Evolutionary conservation across 2,888 invertebrate species (phyloP).

Genomic region (Cyaniris semiargus): DNA sequence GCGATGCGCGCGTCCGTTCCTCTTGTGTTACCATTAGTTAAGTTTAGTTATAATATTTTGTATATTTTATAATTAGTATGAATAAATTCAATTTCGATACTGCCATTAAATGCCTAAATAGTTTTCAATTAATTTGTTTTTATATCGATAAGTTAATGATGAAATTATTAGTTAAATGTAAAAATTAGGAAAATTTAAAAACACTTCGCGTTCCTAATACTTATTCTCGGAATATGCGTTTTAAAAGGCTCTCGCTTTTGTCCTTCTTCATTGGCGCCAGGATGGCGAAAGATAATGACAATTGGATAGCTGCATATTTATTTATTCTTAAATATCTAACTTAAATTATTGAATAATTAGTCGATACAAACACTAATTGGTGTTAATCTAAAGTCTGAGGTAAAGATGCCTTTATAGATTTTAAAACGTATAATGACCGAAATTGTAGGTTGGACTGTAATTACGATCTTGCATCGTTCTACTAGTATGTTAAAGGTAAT

Average conservation of each 20-base stretch:
- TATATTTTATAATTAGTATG: constrained; percentile 73
- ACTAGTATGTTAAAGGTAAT: constrained; percentile 68
- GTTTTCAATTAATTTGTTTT: constrained; percentile 63
- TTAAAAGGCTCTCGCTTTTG: constrained; percentile 31
- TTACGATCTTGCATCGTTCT: constrained; percentile 73
- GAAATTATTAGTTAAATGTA: constrained; percentile 78
- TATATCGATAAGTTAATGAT: constrained; percentile 60
- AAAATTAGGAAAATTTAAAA: constrained; percentile 59
- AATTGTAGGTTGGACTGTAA: constrained; percentile 66
- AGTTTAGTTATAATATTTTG: constrained; percentile 71
- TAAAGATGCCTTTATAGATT: constrained; percentile 81
- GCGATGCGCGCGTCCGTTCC: constrained; percentile 74
- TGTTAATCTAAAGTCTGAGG: constrained; percentile 80
- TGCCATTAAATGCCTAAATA: constrained; percentile 81
- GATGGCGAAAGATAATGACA: constrained; percentile 51
- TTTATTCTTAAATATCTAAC: constrained; percentile 71
- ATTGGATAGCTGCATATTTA: constrained; percentile 69
- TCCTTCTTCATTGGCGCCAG: constrained; percentile 33
- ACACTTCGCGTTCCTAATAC: constrained; percentile 39
- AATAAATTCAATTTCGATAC: constrained; percentile 77
- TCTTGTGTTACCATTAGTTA: constrained; percentile 79
- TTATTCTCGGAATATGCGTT: constrained; percentile 32
- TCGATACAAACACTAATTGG: constrained; percentile 72
- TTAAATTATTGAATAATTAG: constrained; percentile 70
- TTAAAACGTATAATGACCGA: constrained; percentile 70